Evolutionary conservation across 2,797 vertebrate genomes (phyloP).

Genomic region (Rhadinocentrus ornatus): DNA sequence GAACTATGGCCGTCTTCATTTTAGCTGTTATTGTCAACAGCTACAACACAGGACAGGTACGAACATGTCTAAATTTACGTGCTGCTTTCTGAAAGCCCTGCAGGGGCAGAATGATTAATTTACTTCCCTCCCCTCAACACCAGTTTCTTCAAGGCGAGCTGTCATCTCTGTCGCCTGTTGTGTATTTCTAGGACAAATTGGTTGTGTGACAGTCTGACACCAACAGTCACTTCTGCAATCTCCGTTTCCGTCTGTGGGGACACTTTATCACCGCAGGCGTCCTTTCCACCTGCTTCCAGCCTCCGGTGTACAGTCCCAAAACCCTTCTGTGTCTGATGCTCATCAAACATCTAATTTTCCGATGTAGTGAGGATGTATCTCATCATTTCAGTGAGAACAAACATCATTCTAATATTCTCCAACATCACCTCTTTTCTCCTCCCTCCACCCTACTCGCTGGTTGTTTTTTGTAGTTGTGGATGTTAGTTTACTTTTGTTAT

Average conservation of each 20-base stretch:
- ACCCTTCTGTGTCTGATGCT: constrained; percentile 54
- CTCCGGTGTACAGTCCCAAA: constrained; percentile 50
- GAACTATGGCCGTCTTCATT: constrained; percentile 98
- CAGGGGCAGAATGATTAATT: constrained; percentile 31
- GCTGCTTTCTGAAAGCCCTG: background rate
- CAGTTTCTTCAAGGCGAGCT: constrained; percentile 24
- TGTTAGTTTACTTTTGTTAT: constrained; percentile 35
- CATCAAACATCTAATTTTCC: constrained; percentile 42
- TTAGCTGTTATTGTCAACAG: constrained; percentile 97
- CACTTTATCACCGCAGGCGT: constrained; percentile 59
- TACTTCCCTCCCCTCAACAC: constrained; percentile 25
- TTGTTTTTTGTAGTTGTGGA: constrained; percentile 34
- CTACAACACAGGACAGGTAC: constrained; percentile 95
- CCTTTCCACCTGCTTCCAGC: constrained; percentile 36
- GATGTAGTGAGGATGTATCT: constrained; percentile 47
- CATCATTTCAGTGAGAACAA: constrained; percentile 33
- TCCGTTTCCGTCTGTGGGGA: constrained; percentile 36
- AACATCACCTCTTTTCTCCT: constrained; percentile 2
- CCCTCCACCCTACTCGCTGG: constrained; percentile 1
- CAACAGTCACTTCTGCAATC: constrained; percentile 59
- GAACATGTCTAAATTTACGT: background rate
- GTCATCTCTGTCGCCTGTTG: constrained; percentile 43
- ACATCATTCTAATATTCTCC: constrained; percentile 16
- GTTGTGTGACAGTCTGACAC: constrained; percentile 64
- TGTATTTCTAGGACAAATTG: constrained; percentile 58